Evolutionary conservation across 1,140 invertebrate genomes (phyloP).

Genomic region (Bemisia tabaci): DNA sequence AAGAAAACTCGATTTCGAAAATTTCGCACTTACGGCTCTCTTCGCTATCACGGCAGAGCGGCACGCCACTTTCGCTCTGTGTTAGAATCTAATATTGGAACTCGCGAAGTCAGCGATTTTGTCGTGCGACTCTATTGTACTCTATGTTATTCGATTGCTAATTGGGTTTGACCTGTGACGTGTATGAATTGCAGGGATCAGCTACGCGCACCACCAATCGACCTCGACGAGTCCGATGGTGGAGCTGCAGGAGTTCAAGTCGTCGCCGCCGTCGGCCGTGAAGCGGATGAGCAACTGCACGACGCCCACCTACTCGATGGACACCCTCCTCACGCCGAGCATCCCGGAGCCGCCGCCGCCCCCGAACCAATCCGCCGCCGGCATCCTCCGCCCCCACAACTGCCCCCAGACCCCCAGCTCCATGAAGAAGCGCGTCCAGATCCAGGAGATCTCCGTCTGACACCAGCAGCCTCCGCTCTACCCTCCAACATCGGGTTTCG

Average conservation of each 20-base stretch:
- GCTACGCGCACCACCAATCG: slow-evolving; percentile 39
- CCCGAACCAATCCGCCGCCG: slow-evolving; percentile 16
- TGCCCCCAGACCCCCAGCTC: slow-evolving; percentile 20
- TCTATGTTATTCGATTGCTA: too few relatives aligned
- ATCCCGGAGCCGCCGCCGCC: slow-evolving; percentile 22
- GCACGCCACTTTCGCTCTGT: too few relatives aligned
- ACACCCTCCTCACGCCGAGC: slow-evolving; percentile 36
- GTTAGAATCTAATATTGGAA: too few relatives aligned
- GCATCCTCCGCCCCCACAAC: slow-evolving; percentile 16
- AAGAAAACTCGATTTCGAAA: too few relatives aligned
- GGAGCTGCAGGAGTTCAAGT: slow-evolving; percentile 49
- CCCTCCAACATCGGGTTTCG: not conserved
- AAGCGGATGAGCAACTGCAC: slow-evolving; percentile 30
- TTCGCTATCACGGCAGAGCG: too few relatives aligned
- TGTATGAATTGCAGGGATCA: slow-evolving; percentile 39
- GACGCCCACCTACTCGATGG: slow-evolving; percentile 30
- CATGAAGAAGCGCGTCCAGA: slow-evolving; percentile 24
- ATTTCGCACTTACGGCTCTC: too few relatives aligned
- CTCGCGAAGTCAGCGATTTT: too few relatives aligned
- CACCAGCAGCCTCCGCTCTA: not conserved
- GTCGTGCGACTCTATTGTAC: too few relatives aligned
- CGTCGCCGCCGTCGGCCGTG: slow-evolving; percentile 38
- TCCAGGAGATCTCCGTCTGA: slow-evolving; percentile 24
- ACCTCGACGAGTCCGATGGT: slow-evolving; percentile 47
- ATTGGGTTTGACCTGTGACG: too few relatives aligned